Evolutionary conservation across 2,797 vertebrate genomes (phyloP).

Genomic region (Enteromius afrohamiltoni): DNA sequence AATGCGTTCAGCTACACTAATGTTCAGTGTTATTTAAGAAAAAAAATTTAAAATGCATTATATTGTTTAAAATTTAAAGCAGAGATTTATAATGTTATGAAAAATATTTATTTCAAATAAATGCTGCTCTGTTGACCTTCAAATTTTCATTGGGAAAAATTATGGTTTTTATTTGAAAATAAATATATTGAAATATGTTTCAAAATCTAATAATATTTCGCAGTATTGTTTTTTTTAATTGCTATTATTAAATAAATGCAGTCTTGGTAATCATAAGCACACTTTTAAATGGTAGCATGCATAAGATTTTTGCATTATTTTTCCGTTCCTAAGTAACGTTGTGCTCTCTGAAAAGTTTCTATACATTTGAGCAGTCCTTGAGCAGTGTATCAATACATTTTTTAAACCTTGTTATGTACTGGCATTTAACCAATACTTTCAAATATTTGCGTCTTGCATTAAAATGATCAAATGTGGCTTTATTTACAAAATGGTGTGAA

Average conservation of each 20-base stretch:
- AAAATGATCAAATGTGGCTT: neutral
- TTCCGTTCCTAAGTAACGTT: neutral
- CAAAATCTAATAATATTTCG: neutral
- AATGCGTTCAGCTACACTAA: neutral
- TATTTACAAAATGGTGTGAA: neutral
- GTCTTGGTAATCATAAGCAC: too few relatives aligned
- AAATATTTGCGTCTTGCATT: neutral
- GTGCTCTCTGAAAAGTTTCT: neutral
- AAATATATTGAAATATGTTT: neutral
- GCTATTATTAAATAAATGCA: neutral
- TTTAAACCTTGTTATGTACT: neutral
- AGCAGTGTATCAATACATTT: neutral
- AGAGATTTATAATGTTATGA: neutral
- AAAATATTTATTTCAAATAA: neutral
- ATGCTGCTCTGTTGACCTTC: neutral
- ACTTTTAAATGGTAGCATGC: neutral
- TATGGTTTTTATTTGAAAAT: neutral
- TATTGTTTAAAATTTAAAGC: too few relatives aligned
- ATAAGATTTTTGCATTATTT: neutral
- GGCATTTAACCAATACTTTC: neutral
- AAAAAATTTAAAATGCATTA: neutral
- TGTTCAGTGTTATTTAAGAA: neutral
- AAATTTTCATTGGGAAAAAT: neutral
- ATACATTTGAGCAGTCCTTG: too few relatives aligned
- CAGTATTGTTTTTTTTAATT: neutral